These are phyloP conservation scores for Protosalanx chinensis DNA, from an alignment of 2,797 vertebrate species.

Conservation along the genomic window DNA sequence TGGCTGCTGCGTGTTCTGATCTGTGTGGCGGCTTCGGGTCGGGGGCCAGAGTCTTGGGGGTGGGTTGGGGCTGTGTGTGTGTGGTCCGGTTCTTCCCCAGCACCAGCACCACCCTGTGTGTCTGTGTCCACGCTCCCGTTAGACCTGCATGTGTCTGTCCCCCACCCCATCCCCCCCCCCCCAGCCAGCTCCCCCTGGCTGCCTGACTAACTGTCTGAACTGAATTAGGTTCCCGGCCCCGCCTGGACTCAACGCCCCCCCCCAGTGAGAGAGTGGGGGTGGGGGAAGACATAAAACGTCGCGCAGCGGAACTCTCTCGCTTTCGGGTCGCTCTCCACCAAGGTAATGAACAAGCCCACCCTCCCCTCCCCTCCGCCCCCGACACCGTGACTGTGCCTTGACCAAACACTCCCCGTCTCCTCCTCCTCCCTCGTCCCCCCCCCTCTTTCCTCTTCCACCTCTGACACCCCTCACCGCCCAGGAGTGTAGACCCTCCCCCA, in stretches of 20 bases:
- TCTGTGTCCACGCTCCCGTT: conserved; percentile 61
- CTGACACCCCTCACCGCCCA: conserved; percentile 40
- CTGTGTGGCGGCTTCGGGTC: conserved; percentile 60
- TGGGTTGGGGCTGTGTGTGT: conserved; percentile 45
- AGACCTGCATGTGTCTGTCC: conserved; percentile 68
- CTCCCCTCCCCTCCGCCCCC: conserved; percentile 51
- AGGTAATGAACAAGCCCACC: conserved; percentile 70
- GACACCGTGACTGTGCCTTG: conserved; percentile 64
- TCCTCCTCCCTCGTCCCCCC: conserved; percentile 18
- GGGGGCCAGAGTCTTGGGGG: conserved; percentile 4
- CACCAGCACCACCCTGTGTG: conserved; percentile 49
- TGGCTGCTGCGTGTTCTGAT: conserved; percentile 69
- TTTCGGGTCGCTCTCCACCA: conserved; percentile 49
- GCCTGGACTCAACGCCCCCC: conserved; percentile 57
- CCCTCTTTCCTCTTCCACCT: conserved; percentile 39
- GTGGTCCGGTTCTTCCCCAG: conserved; percentile 51
- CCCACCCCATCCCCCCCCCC: conserved; percentile 36
- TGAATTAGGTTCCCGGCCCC: conserved; percentile 75
- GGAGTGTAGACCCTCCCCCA: conserved; percentile 49
- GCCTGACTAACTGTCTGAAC: conserved; percentile 77
- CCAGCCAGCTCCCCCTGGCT: conserved; percentile 32
- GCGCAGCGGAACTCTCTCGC: conserved; percentile 60
- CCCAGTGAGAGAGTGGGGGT: conserved; percentile 58
- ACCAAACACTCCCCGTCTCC: conserved; percentile 41
- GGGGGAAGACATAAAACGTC: conserved; percentile 72